A percentile compares a stretch with the other conserved stretches of the same genome.
phyloP scores from a whole-genome alignment of 2,113 vertebrate genomes.

The Megaptera novaeangliae region DNA sequence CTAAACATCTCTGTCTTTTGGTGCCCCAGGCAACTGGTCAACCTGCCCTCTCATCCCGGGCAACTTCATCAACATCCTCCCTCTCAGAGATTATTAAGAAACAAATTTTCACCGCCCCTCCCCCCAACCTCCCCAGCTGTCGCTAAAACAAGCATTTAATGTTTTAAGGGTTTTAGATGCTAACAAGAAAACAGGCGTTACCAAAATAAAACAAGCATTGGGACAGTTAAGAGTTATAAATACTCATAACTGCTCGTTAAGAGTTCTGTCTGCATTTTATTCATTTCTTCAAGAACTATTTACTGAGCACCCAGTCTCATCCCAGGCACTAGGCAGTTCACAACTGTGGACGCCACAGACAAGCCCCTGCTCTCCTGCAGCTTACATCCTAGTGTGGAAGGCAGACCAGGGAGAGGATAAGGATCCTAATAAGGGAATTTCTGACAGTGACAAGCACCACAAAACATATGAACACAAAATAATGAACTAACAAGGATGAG shows the following conservation, averaged over 20 bases:
- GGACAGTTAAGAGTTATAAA: background rate
- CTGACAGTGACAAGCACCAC: background rate
- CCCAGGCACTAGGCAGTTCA: background rate
- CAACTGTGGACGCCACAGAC: background rate
- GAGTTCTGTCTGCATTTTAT: background rate
- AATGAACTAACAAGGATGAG: background rate
- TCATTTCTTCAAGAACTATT: background rate
- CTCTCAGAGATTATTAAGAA: background rate
- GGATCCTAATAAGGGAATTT: background rate
- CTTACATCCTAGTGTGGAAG: background rate
- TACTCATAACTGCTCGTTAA: background rate
- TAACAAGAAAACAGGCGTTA: conserved; percentile 18
- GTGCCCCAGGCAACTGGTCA: background rate
- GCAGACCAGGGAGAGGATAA: background rate
- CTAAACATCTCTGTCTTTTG: background rate
- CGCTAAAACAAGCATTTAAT: background rate
- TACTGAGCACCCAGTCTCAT: background rate
- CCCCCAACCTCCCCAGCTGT: background rate
- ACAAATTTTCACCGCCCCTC: background rate
- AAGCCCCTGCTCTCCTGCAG: background rate
- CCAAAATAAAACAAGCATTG: conserved; percentile 17
- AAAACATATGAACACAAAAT: background rate
- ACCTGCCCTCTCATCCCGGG: background rate
- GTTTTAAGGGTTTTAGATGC: background rate
- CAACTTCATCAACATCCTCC: background rate